Conservation (phyloP, 2,113 vertebrate genomes). For the Sisor rabdophorus region DNA sequence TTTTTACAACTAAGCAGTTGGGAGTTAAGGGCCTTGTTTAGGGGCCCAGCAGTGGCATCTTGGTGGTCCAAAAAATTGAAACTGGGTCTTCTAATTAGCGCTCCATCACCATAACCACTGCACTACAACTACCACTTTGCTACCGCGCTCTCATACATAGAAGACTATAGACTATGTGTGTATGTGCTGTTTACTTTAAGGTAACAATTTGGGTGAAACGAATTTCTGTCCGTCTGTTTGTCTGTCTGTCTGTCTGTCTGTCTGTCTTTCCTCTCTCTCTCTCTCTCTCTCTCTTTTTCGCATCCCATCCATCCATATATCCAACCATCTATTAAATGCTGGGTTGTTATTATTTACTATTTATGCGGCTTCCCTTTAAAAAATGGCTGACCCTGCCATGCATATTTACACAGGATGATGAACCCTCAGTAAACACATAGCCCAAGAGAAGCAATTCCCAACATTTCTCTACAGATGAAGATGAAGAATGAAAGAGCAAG, state of each 20-base stretch:
- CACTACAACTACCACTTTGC: no score
- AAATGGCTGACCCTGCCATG: conserved; percentile 18
- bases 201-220: not conserved
- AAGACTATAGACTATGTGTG: no score
- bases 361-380: not conserved
- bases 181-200: not conserved
- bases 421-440: conserved; percentile 20
- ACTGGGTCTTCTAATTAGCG: no score
- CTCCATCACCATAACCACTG: no score
- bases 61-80: no score
- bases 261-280: not conserved
- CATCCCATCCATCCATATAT: not conserved
- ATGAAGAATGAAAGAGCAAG: conserved; percentile 10
- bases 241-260: not conserved
- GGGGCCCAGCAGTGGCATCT: no score
- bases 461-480: conserved; percentile 10
- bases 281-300: not conserved
- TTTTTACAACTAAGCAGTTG: no score
- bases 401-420: conserved; percentile 12
- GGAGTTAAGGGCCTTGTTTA: no score
- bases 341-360: not conserved
- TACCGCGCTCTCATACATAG: no score
- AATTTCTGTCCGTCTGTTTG: not conserved
- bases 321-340: not conserved
- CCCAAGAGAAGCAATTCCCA: conserved; percentile 8